A percentile compares a stretch with the other conserved stretches of the same genome.
phyloP scores from a whole-genome alignment of 2,113 vertebrate genomes.

The Synodontis membranacea region DNA sequence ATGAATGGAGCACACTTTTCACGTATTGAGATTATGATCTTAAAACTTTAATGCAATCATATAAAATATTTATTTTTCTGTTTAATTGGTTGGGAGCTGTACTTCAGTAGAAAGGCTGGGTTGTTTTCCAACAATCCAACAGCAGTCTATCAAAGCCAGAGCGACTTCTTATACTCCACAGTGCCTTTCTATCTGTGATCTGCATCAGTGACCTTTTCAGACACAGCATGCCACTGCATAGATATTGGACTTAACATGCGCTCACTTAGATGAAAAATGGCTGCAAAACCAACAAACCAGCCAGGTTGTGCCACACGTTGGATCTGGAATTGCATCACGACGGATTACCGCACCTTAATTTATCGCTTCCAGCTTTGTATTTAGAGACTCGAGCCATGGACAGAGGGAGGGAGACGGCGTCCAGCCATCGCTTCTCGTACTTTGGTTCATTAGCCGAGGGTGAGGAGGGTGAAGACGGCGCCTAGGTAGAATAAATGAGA shows the following conservation, averaged over 20 bases:
- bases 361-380: constrained; percentile 83
- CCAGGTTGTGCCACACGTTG: constrained; percentile 50
- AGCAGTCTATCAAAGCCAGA: constrained; percentile 21
- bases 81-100: neutral
- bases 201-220: constrained; percentile 66
- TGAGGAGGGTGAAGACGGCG: constrained; percentile 83
- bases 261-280: constrained; percentile 60
- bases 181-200: constrained; percentile 33
- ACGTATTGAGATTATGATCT: constrained; percentile 17
- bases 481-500: constrained; percentile 79
- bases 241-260: constrained; percentile 69
- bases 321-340: constrained; percentile 57
- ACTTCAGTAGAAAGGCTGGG: neutral
- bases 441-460: constrained; percentile 87
- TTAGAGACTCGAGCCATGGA: constrained; percentile 89
- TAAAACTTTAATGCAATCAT: constrained; percentile 22
- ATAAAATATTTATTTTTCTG: constrained; percentile 18
- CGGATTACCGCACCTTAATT: constrained; percentile 85
- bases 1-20: constrained; percentile 12
- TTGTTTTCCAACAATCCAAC: constrained; percentile 9
- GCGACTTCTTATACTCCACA: constrained; percentile 25
- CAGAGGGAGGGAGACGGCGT: constrained; percentile 83
- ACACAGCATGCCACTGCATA: constrained; percentile 70
- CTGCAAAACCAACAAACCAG: constrained; percentile 55
- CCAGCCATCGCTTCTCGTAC: constrained; percentile 93